Conservation (phyloP, 2,113 vertebrate species). For the Toxostoma redivivum region DNA sequence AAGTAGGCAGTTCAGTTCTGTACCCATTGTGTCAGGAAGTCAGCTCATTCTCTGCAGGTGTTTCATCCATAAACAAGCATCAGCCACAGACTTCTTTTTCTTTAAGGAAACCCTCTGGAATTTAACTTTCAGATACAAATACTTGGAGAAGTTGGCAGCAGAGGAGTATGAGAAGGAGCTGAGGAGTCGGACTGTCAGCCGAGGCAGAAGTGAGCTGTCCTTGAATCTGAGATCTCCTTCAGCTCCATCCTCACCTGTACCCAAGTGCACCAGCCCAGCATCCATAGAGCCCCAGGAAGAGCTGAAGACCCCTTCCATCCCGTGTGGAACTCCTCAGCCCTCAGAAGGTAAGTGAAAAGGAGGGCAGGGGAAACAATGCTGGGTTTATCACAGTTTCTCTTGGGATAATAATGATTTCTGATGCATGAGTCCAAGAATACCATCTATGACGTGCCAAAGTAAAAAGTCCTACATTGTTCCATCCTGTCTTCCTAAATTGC, state of each 20-base stretch:
- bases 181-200: slow-evolving; percentile 72
- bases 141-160: slow-evolving; percentile 86
- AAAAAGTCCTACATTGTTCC: neutral
- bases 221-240: slow-evolving; percentile 84
- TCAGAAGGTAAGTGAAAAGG: slow-evolving; percentile 74
- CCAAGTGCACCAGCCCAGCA: slow-evolving; percentile 67
- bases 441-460: neutral
- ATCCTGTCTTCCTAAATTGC: neutral
- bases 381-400: neutral
- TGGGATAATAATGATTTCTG: neutral
- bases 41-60: slow-evolving; percentile 72
- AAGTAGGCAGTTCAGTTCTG: slow-evolving; percentile 36
- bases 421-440: neutral
- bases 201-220: slow-evolving; percentile 88
- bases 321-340: slow-evolving; percentile 40
- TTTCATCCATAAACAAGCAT: slow-evolving; percentile 74
- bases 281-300: slow-evolving; percentile 73
- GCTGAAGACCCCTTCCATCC: neutral
- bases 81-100: slow-evolving; percentile 68
- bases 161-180: slow-evolving; percentile 88
- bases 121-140: slow-evolving; percentile 90
- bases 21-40: slow-evolving; percentile 59
- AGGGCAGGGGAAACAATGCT: neutral
- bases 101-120: slow-evolving; percentile 80
- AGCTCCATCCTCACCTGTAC: slow-evolving; percentile 59